Percentiles rank a stretch among this genome's conserved stretches.
phyloP scores from a whole-genome alignment of 2,113 vertebrate species.

The Nothocercus nigrocapillus region DNA sequence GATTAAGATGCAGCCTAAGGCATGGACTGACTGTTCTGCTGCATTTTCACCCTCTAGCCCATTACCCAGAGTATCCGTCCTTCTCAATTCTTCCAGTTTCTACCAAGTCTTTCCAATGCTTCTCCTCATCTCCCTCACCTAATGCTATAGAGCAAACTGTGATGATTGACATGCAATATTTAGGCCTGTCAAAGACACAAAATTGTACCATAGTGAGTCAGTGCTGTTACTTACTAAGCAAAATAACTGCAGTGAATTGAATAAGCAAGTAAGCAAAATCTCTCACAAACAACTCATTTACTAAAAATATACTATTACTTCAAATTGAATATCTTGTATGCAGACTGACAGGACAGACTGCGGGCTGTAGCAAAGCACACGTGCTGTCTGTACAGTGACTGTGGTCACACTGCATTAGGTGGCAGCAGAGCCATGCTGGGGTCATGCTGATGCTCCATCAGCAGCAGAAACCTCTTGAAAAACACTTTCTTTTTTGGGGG shows the following conservation, averaged over 20 bases:
- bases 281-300: background rate
- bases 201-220: background rate
- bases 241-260: background rate
- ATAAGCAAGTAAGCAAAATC: background rate
- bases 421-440: background rate
- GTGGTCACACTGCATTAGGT: background rate
- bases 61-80: background rate
- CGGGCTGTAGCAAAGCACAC: accelerated
- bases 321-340: background rate
- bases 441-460: accelerated
- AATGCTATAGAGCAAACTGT: accelerated
- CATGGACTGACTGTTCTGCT: too few relatives aligned
- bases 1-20: background rate
- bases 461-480: background rate
- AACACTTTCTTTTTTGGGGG: background rate
- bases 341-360: background rate
- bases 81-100: background rate
- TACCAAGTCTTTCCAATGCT: background rate
- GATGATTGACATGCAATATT: background rate
- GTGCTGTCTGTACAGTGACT: background rate
- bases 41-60: background rate
- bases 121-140: background rate
- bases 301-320: background rate
- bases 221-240: background rate
- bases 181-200: background rate